Base-by-base conservation (phyloP, 2,888 invertebrate genomes). In the Deilephila porcellus region DNA sequence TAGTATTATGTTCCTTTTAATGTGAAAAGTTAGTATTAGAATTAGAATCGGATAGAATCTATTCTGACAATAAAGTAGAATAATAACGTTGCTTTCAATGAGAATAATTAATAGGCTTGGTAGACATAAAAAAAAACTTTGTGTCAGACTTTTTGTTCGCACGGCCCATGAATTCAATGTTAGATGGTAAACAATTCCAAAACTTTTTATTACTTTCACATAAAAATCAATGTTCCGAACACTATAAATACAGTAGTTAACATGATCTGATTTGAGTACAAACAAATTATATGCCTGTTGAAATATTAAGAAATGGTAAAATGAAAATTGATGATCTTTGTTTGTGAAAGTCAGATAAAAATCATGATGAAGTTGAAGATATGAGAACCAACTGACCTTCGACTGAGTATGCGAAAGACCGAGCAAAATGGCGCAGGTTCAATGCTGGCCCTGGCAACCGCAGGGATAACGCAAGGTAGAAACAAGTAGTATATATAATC, bases 21-120 rank as follows among this genome's bases (percentile, higher is more conserved):
- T 74, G 77, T 74, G 53, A 56, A 75, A 81, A 81, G 74, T 81
- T 81, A 62, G 67, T 64, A 72, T 60, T 45, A 75, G 70, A 70
- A 72, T 56, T 37, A 74, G 70, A 75, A 75, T 73, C 72, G 34
- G 37, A 62, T 29, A 20, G 60, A 71, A 72, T 74, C 62, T 60
- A 70, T 73, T 71, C 29, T 60, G 60, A 62, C 56, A 70, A 71
- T 70, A 75, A 73, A 70, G 25, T 25, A 64, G 56, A 8, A 53
- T 56, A 72, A 71, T 60, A 71, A 37, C 56, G 45, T 71, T 25
- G 63, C 60, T 72, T 53, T 53, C 52, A 29, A 62, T 37, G 32
- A 60, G 60, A 60, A 71, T 71, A 71, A 71, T 71, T 71, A 60
- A 71, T 71, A 60, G 20, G 60, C 59, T 29, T 71, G 67, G 52